phyloP scores from a whole-genome alignment of 2,888 invertebrate species.

The Barypeithes pellucidus region DNA sequence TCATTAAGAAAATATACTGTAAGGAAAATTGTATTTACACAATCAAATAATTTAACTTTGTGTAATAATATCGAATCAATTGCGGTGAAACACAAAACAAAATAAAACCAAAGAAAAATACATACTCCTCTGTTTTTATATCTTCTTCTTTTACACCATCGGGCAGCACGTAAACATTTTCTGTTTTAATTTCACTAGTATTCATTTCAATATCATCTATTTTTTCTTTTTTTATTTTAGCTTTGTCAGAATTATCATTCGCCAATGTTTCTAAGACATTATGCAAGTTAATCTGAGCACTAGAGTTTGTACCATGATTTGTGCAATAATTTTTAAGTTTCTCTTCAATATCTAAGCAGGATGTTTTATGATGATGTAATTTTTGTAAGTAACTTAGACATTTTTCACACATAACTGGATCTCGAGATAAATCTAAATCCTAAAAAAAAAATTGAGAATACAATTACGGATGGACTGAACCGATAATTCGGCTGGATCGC shows the following conservation, averaged over 20 bases:
- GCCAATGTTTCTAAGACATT: constrained; percentile 19
- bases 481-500: too few relatives aligned
- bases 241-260: constrained; percentile 2
- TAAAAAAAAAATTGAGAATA: constrained; percentile 35
- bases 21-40: too few relatives aligned
- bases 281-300: constrained; percentile 27
- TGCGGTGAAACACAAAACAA: constrained; percentile 10
- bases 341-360: constrained; percentile 42
- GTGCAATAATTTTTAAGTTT: constrained; percentile 32
- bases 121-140: constrained; percentile 26
- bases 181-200: not conserved
- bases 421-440: constrained; percentile 36
- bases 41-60: not conserved
- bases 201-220: constrained; percentile 18
- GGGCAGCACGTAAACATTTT: not conserved
- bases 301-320: constrained; percentile 32
- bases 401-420: constrained; percentile 45
- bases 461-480: too few relatives aligned
- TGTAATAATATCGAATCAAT: not conserved
- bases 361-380: constrained; percentile 36
- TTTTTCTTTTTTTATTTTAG: constrained; percentile 18
- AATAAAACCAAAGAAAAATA: constrained; percentile 1
- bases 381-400: constrained; percentile 39
- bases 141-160: constrained; percentile 19
- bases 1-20: not conserved